Percentiles rank a stretch among this genome's conserved stretches.
phyloP scores from a whole-genome alignment of 2,113 vertebrate species.

The Blennius ocellaris region DNA sequence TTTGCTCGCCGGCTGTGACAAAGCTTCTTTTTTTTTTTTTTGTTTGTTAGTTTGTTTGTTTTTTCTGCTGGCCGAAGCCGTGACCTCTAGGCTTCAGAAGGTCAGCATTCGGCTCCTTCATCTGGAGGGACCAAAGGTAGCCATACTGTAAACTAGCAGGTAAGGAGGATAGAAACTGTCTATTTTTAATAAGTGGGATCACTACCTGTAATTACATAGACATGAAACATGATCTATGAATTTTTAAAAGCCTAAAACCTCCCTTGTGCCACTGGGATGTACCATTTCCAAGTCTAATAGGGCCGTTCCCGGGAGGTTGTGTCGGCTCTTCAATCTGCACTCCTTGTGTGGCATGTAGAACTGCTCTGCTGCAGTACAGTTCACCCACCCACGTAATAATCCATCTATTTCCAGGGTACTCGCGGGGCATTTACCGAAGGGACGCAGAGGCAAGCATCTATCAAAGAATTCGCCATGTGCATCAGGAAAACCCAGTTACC shows the following conservation, averaged over 20 bases:
- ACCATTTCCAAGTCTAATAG: slow-evolving; percentile 45
- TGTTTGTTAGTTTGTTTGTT: neutral
- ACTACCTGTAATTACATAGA: neutral
- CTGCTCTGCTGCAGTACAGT: slow-evolving; percentile 45
- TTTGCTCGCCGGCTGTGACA: slow-evolving; percentile 82
- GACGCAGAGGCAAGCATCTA: slow-evolving; percentile 77
- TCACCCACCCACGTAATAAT: slow-evolving; percentile 74
- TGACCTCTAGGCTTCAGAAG: slow-evolving; percentile 82
- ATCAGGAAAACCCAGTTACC: slow-evolving; percentile 77
- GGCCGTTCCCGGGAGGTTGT: slow-evolving; percentile 45
- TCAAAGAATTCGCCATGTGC: slow-evolving; percentile 76
- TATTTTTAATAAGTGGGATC: too few relatives aligned
- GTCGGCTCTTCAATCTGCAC: slow-evolving; percentile 48
- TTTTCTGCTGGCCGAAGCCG: slow-evolving; percentile 79
- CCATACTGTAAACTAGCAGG: slow-evolving; percentile 59
- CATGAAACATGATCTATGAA: slow-evolving; percentile 26
- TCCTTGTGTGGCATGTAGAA: slow-evolving; percentile 66
- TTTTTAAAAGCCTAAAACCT: slow-evolving; percentile 36
- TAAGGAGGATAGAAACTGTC: slow-evolving; percentile 34
- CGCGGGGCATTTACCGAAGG: slow-evolving; percentile 74
- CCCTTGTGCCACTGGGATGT: slow-evolving; percentile 19
- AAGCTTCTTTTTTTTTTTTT: slow-evolving; percentile 66
- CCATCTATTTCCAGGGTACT: slow-evolving; percentile 73
- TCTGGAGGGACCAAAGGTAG: slow-evolving; percentile 75
- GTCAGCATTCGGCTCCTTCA: slow-evolving; percentile 86